Conservation (phyloP, 2,113 vertebrate species). For the Bucco capensis region DNA sequence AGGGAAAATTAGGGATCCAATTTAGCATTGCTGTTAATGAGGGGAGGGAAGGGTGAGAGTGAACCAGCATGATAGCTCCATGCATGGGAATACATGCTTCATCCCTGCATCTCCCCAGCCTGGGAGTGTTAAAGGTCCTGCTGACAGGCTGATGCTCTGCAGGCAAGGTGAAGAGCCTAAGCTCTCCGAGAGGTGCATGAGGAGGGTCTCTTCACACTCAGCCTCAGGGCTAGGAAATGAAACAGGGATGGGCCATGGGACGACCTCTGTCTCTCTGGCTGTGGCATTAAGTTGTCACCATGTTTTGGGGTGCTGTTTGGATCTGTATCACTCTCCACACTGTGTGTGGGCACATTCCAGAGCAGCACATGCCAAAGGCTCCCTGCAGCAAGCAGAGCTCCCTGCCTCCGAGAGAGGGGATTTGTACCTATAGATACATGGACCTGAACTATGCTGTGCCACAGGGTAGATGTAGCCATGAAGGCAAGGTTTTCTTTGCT, state of each 20-base stretch:
- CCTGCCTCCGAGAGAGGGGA: fast-evolving
- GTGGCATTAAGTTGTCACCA: neutral
- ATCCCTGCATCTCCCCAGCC: neutral
- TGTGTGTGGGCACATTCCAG: fast-evolving
- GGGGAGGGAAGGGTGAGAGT: neutral
- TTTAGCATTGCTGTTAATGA: neutral
- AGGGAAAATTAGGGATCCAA: neutral
- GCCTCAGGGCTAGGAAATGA: neutral
- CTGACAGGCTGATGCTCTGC: neutral
- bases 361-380: neutral
- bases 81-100: neutral
- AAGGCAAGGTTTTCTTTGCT: neutral
- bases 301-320: neutral
- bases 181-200: neutral
- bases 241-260: neutral
- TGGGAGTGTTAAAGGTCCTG: neutral
- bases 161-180: neutral
- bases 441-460: neutral
- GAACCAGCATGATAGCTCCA: neutral
- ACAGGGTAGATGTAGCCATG: fast-evolving
- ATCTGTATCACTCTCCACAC: neutral
- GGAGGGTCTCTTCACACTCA: neutral
- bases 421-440: fast-evolving
- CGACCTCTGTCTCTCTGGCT: neutral
- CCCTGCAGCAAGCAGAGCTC: neutral